Percentiles rank a stretch among this genome's conserved stretches.
Evolutionary conservation across 2,888 invertebrate species (phyloP).

Genomic region (Limnephilus lunatus): DNA sequence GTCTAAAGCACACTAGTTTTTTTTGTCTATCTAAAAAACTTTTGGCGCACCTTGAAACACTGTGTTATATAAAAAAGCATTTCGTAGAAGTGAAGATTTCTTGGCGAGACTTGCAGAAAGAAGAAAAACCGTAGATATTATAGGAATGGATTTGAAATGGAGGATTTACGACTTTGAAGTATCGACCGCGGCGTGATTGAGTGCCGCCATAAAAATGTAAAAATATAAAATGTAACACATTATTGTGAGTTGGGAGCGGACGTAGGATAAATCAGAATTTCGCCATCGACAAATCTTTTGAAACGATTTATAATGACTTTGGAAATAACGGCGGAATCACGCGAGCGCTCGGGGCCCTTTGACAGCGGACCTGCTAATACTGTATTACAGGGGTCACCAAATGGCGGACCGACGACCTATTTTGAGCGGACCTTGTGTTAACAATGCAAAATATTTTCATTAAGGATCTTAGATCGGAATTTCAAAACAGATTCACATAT

Average conservation of each 20-base stretch:
- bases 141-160: neutral
- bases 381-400: too few relatives aligned
- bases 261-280: neutral
- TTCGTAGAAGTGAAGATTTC: neutral
- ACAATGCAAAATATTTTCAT: too few relatives aligned
- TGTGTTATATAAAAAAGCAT: neutral
- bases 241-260: neutral
- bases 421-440: too few relatives aligned
- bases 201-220: neutral
- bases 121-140: too few relatives aligned
- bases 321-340: neutral
- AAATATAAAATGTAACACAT: neutral
- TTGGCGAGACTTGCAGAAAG: neutral
- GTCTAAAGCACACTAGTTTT: too few relatives aligned
- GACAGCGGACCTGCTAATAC: neutral
- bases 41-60: too few relatives aligned
- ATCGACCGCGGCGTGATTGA: neutral
- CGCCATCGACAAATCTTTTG: neutral
- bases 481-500: too few relatives aligned
- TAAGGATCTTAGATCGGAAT: too few relatives aligned
- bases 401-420: too few relatives aligned
- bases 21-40: too few relatives aligned
- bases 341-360: neutral
- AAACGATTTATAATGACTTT: neutral
- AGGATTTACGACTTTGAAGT: neutral